These are phyloP conservation scores for Torymus aiolomorphi DNA, from an alignment of 2,888 invertebrate species.

Conservation along the genomic window DNA sequence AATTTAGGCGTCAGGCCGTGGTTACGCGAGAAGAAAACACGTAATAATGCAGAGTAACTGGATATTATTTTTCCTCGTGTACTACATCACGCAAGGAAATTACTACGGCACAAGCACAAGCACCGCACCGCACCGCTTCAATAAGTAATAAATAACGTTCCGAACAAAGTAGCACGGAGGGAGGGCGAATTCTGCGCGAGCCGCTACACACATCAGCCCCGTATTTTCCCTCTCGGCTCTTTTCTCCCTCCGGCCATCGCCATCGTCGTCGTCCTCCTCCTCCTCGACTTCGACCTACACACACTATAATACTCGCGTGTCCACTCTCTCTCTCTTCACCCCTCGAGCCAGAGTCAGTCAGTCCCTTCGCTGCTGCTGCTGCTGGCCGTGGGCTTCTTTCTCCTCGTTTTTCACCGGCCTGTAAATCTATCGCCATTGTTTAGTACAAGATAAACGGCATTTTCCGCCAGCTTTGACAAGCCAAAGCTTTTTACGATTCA, in stretches of 20 bases:
- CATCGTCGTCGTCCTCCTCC: background rate
- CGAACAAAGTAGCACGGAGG: constrained; percentile 61
- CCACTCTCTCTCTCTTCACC: constrained; percentile 30
- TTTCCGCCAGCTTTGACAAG: constrained; percentile 46
- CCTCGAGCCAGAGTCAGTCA: background rate
- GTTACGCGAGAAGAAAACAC: constrained; percentile 22
- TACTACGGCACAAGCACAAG: constrained; percentile 56
- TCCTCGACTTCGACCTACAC: constrained; percentile 8
- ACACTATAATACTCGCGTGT: constrained; percentile 19
- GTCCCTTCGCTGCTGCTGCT: background rate
- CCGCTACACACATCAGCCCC: constrained; percentile 10
- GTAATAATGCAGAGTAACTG: constrained; percentile 44
- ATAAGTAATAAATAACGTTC: constrained; percentile 70
- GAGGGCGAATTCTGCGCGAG: constrained; percentile 16
- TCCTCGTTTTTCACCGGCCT: constrained; percentile 26
- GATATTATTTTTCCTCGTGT: constrained; percentile 68
- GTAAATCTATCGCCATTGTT: constrained; percentile 49
- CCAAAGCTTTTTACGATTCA: constrained; percentile 48
- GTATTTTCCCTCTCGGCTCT: background rate
- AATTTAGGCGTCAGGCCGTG: constrained; percentile 40
- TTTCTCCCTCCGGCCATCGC: constrained; percentile 3
- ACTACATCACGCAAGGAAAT: constrained; percentile 68
- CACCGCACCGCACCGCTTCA: constrained; percentile 61
- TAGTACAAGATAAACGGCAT: constrained; percentile 44
- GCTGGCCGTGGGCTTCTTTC: background rate